Percentiles rank a stretch among this genome's conserved stretches.
phyloP scores from a whole-genome alignment of 37 sponge, comb jelly and placozoan genomes.

The Hormiphora californensis region DNA sequence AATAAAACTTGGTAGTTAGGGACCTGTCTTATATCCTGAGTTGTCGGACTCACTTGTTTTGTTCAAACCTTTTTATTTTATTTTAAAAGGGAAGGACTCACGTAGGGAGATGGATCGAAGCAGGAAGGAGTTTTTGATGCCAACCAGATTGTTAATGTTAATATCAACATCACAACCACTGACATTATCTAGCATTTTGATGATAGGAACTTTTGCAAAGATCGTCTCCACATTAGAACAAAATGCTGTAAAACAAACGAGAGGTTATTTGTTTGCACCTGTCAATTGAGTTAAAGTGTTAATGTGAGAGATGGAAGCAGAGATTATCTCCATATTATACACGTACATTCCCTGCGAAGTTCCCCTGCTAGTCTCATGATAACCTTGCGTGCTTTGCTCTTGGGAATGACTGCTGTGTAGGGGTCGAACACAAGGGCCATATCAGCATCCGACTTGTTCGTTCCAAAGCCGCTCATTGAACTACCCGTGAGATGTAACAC shows the following conservation, averaged over 20 bases:
- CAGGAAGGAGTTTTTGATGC: constrained; percentile 31
- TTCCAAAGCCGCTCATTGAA: constrained; percentile 45
- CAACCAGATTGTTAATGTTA: constrained; percentile 55
- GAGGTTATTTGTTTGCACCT: not conserved
- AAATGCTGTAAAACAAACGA: constrained; percentile 16
- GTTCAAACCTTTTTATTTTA: no score
- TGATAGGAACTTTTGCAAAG: constrained; percentile 57
- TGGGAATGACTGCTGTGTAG: not conserved
- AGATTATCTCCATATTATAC: not conserved
- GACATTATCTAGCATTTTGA: constrained; percentile 52
- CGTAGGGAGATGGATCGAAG: not conserved
- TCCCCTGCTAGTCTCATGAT: not conserved
- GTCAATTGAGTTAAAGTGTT: not conserved
- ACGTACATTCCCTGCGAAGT: constrained; percentile 10
- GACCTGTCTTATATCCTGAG: no score
- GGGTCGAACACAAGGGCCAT: constrained; percentile 23
- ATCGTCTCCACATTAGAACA: constrained; percentile 50
- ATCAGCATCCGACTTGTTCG: constrained; percentile 31
- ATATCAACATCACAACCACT: constrained; percentile 56
- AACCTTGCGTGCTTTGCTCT: not conserved
- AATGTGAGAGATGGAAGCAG: not conserved
- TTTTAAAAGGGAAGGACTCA: no score
- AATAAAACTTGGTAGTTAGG: no score
- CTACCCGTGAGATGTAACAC: not conserved
- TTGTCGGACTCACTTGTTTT: no score